A percentile compares a stretch with the other conserved stretches of the same genome.
phyloP scores from a whole-genome alignment of 2,113 vertebrate genomes.

The Diadophis punctatus region DNA sequence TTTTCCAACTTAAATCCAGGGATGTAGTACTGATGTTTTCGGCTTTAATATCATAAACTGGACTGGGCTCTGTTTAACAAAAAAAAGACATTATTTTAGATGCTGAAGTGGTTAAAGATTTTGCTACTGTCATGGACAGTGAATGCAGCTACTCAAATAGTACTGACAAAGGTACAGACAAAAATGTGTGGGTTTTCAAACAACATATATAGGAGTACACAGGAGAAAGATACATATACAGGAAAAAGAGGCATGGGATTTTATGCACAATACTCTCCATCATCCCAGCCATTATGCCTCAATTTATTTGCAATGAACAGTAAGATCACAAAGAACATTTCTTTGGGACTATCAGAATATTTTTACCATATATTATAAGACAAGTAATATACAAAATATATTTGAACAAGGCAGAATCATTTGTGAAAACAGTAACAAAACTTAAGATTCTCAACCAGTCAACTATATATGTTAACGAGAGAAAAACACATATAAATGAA shows the following conservation, averaged over 20 bases:
- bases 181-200: background rate
- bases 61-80: slow-evolving; percentile 16
- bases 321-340: no score
- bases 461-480: background rate
- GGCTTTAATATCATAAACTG: slow-evolving; percentile 24
- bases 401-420: background rate
- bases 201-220: background rate
- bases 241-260: background rate
- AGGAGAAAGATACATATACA: background rate
- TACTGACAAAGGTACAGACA: background rate
- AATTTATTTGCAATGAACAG: no score
- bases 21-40: background rate
- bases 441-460: background rate
- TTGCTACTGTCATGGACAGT: background rate
- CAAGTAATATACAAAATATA: no score
- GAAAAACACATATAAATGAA: background rate
- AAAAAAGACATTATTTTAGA: background rate
- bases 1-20: slow-evolving; percentile 37
- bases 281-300: no score
- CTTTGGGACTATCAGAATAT: no score
- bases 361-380: no score
- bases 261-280: background rate
- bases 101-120: background rate
- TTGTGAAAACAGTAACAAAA: background rate
- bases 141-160: background rate